Percentiles rank a stretch among this genome's conserved stretches.
These are phyloP conservation scores for Napeogenes sylphis DNA, from an alignment of 2,888 invertebrate species.

Conservation along the genomic window DNA sequence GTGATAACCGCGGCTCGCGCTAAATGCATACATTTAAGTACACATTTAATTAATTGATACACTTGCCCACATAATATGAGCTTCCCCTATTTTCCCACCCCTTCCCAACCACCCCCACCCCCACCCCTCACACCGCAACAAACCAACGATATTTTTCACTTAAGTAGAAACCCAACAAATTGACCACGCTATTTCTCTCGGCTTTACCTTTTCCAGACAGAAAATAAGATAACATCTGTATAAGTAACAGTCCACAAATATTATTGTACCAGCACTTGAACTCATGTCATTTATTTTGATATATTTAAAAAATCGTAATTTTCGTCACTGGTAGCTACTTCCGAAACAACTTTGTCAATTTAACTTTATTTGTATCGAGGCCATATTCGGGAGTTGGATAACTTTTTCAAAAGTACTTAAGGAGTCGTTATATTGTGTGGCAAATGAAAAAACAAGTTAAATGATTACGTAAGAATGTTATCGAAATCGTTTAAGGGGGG, in stretches of 20 bases:
- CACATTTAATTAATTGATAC: conserved; percentile 73
- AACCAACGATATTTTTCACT: conserved; percentile 64
- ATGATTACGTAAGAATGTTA: conserved; percentile 62
- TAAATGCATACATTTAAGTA: conserved; percentile 57
- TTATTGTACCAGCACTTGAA: conserved; percentile 21
- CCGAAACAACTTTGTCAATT: conserved; percentile 69
- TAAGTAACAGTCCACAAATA: conserved; percentile 16
- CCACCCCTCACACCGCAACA: conserved; percentile 30
- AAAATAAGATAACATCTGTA: conserved; percentile 36
- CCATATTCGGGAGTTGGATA: conserved; percentile 64
- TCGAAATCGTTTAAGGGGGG: conserved; percentile 43
- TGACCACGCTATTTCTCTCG: conserved; percentile 47
- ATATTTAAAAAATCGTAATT: conserved; percentile 51
- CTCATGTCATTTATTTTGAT: conserved; percentile 49
- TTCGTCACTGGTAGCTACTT: conserved; percentile 59
- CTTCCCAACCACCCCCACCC: conserved; percentile 20
- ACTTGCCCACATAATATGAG: conserved; percentile 57
- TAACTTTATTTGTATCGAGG: conserved; percentile 72
- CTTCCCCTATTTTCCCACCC: conserved; percentile 8
- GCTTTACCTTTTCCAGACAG: conserved; percentile 37
- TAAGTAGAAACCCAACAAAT: conserved; percentile 55
- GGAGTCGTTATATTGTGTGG: conserved; percentile 52
- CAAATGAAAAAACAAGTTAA: conserved; percentile 63
- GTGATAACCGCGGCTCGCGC: conserved; percentile 41
- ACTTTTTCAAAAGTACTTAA: conserved; percentile 58